Evolutionary conservation across 2,113 vertebrate species (phyloP).

Genomic region (Dunckerocampus dactyliophorus): DNA sequence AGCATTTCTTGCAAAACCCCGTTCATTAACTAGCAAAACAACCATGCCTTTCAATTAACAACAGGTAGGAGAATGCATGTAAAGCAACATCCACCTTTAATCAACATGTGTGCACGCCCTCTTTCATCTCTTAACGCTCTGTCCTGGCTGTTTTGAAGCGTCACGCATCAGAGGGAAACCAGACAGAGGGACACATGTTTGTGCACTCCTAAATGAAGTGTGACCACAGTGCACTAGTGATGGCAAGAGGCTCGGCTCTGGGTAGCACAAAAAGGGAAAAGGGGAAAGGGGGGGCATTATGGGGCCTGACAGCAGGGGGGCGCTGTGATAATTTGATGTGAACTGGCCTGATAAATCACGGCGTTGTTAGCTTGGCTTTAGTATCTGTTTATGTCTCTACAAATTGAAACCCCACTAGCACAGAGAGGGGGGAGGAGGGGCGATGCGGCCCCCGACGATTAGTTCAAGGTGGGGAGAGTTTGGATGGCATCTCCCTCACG

Average conservation of each 20-base stretch:
- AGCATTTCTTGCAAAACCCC: too few species aligned
- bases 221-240: conserved; percentile 83
- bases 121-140: conserved; percentile 46
- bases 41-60: not conserved
- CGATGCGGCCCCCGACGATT: conserved; percentile 83
- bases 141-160: conserved; percentile 58
- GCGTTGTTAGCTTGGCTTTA: conserved; percentile 92
- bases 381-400: conserved; percentile 99
- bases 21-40: not conserved
- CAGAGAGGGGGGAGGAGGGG: conserved; percentile 71
- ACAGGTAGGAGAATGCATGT: not conserved
- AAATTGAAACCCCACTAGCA: conserved; percentile 99
- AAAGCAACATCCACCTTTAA: conserved; percentile 21
- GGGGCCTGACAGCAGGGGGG: conserved; percentile 86
- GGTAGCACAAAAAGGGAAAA: conserved; percentile 10
- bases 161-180: conserved; percentile 78
- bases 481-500: conserved; percentile 80
- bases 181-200: conserved; percentile 81
- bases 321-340: conserved; percentile 97
- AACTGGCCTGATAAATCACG: conserved; percentile 97
- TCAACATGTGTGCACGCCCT: conserved; percentile 25
- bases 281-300: conserved; percentile 72
- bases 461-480: conserved; percentile 99
- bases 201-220: conserved; percentile 81
- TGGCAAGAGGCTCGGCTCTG: conserved; percentile 42